phyloP scores from a whole-genome alignment of 1,140 invertebrate genomes.

The Drosophila quadrilineata region DNA sequence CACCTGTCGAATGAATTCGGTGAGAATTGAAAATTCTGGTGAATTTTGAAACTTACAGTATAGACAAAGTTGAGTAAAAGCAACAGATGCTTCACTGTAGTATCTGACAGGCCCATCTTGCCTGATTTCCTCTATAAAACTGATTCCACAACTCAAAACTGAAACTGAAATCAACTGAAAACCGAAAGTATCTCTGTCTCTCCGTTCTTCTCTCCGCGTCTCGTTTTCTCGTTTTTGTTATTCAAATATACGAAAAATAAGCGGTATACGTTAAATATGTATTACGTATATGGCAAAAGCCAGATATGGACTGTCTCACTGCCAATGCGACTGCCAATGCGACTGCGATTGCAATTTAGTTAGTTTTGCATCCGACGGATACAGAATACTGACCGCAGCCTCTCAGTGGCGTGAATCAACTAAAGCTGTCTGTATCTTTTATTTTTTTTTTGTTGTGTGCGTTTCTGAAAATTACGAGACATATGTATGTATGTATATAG shows the following conservation, averaged over 20 bases:
- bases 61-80: conserved; percentile 72
- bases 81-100: conserved; percentile 74
- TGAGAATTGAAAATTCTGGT: too few species aligned
- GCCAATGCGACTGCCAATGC: too few species aligned
- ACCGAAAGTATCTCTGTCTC: conserved; percentile 16
- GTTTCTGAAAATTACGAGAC: too few species aligned
- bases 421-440: conserved; percentile 57
- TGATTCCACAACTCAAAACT: conserved; percentile 4
- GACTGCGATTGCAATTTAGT: too few species aligned
- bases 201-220: conserved; percentile 1
- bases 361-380: conserved; percentile 14
- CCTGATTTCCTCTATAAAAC: background rate
- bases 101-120: conserved; percentile 58
- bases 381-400: conserved; percentile 47
- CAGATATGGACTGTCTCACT: conserved; percentile 48
- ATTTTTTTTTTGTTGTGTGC: conserved; percentile 33
- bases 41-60: conserved; percentile 70
- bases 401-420: conserved; percentile 58
- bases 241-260: conserved; percentile 36
- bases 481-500: too few species aligned
- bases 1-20: conserved; percentile 44
- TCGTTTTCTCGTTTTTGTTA: conserved; percentile 16
- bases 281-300: conserved; percentile 59
- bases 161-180: conserved; percentile 4
- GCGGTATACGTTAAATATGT: conserved; percentile 44